Evolutionary conservation across 2,113 vertebrate genomes (phyloP).

Genomic region (Caranx melampygus): DNA sequence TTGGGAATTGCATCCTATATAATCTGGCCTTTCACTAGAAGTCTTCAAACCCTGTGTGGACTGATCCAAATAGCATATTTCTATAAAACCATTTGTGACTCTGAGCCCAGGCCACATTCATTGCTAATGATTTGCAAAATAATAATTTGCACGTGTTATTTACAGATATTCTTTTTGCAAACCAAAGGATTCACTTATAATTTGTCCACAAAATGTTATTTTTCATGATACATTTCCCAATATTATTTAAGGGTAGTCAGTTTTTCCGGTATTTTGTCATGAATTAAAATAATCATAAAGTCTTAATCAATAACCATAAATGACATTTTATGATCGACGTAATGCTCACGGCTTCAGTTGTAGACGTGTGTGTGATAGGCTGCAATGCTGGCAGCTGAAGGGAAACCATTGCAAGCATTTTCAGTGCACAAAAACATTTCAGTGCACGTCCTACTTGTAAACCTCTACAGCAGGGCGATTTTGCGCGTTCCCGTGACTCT

Average conservation of each 20-base stretch:
- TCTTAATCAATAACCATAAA: neutral
- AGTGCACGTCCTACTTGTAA: conserved; percentile 73
- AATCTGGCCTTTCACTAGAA: neutral
- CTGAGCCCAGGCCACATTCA: no score
- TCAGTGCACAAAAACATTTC: conserved; percentile 57
- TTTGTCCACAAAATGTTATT: neutral
- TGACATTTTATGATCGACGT: conserved; percentile 20
- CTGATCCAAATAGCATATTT: conserved; percentile 19
- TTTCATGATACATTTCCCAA: neutral
- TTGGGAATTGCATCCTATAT: neutral
- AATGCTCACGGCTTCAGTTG: neutral
- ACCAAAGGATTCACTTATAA: neutral
- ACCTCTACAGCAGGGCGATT: conserved; percentile 76
- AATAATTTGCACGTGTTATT: neutral
- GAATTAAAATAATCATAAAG: neutral
- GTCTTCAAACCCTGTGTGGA: neutral
- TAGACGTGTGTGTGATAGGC: conserved; percentile 36
- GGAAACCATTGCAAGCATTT: conserved; percentile 52
- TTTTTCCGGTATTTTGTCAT: neutral
- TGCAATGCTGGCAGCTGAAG: conserved; percentile 49
- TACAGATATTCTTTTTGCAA: neutral
- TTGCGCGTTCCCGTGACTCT: conserved; percentile 80
- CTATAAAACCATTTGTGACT: neutral
- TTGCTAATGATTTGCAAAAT: neutral
- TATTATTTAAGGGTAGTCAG: neutral